phyloP scores from a whole-genome alignment of 2,113 vertebrate species.

The Stegostoma tigrinum region DNA sequence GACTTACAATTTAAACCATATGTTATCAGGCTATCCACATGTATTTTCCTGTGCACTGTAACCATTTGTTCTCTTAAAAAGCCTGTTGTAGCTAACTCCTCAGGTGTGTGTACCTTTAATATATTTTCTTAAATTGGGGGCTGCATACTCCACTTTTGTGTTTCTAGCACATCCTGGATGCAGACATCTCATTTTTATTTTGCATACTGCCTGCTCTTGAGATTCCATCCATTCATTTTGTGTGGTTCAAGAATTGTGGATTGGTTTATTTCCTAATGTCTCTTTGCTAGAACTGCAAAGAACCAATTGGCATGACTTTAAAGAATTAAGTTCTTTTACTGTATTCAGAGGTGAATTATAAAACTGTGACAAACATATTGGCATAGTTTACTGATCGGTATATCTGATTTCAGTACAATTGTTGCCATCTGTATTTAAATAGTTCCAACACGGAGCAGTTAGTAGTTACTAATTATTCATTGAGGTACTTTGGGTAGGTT shows the following conservation, averaged over 20 bases:
- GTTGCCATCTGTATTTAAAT: neutral
- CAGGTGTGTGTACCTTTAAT: neutral
- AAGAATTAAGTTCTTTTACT: neutral
- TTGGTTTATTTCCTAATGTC: neutral
- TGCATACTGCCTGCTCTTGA: neutral
- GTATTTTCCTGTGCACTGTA: neutral
- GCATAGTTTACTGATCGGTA: neutral
- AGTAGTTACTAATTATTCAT: neutral
- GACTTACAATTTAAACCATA: neutral
- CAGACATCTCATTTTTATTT: neutral
- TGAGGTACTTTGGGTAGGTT: neutral
- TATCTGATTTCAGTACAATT: neutral
- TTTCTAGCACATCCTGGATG: neutral
- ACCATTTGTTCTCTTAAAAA: neutral
- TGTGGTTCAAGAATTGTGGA: neutral
- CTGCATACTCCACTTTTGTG: neutral
- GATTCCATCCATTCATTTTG: neutral
- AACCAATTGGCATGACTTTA: neutral
- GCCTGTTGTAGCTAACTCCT: neutral
- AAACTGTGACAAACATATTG: neutral
- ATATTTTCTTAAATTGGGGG: neutral
- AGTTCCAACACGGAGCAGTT: neutral
- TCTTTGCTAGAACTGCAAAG: neutral
- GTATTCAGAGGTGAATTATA: neutral
- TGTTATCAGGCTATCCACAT: neutral